Evolutionary conservation across 30 jellyfish, hydroid and myxozoan species (phyloP), one percentile per base, ranked within the genome.

Genomic region (Hydractinia symbiolongicarpus): DNA sequence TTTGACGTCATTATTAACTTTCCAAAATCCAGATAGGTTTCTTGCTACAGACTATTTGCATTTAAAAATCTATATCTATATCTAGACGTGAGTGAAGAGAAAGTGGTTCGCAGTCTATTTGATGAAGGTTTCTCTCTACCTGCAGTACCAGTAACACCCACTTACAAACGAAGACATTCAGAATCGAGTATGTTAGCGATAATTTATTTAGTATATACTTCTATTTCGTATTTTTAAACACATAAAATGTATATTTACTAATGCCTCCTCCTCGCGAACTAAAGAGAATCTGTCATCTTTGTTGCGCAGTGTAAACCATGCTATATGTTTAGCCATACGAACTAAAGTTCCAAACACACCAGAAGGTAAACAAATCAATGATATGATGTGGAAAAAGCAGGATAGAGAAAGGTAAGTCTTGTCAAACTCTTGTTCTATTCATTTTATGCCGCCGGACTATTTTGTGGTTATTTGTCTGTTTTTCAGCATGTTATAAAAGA

Each of bases 261-360:
- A 6, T 2, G 0, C 8, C 16, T 64, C 16, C 9, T 0, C 19
- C 9, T 1, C 16, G 4, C 74, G 0, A 4, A 0, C 16, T 64
- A 6, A 58, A 11, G 1, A 13, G 74, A n/a, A 6, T 4, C 0
- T 64, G 40, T 20, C 7, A 71, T 5, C 7, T 8, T 71, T 7
- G 8, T 1, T 55, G 60, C 5, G 15, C n/a, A 71, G 7, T 53
- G 80, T 13, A 13, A 10, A 13, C 51, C 51, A 11, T 15, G 14
- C 50, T 13, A 11, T 13, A 15, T 21, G 1, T 71, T 8, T 50
- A 71, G 80, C 61, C n/a, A 6, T 20, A 0, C 15, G 86, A 30
- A 30, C 56, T 20, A 30, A 15, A 44, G 86, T 78, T 78, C 86
- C 86, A 55, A 83, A 78, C 20, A 78, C 86, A 10, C 86, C 86